phyloP scores from a whole-genome alignment of 64 coral and sea anemone species.

The Stichodactyla helianthus region DNA sequence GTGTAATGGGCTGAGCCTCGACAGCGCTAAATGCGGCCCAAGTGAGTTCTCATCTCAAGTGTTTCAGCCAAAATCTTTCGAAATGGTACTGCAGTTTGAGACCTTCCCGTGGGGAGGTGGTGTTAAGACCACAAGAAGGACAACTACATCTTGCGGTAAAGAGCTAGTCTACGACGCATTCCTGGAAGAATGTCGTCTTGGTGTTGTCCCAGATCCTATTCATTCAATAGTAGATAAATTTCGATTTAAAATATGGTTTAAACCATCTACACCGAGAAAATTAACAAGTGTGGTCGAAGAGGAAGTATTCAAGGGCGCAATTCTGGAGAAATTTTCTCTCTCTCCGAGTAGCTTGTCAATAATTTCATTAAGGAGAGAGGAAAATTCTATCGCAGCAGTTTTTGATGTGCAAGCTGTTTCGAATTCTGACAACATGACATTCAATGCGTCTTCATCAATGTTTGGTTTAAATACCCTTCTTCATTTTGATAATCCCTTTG shows the following conservation, averaged over 20 bases:
- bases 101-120: background rate
- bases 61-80: constrained; percentile 82
- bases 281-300: background rate
- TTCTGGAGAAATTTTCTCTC: background rate
- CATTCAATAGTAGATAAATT: constrained; percentile 37
- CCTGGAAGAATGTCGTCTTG: constrained; percentile 30
- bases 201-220: constrained; percentile 15
- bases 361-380: constrained; percentile 32
- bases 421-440: background rate
- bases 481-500: constrained; percentile 44
- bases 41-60: background rate
- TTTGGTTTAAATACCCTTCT: constrained; percentile 5
- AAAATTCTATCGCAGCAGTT: constrained; percentile 11
- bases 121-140: background rate
- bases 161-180: constrained; percentile 31
- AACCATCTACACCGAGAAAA: background rate
- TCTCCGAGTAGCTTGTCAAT: background rate
- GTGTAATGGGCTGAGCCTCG: constrained; percentile 47
- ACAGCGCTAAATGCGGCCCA: constrained; percentile 51
- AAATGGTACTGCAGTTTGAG: constrained; percentile 52
- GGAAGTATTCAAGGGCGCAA: background rate
- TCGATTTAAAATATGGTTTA: constrained; percentile 44
- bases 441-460: background rate
- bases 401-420: constrained; percentile 45
- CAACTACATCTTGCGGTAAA: background rate